Evolutionary conservation across 2,113 vertebrate genomes (phyloP), one percentile per base, ranked within the genome.

Genomic region (Menidia beryllina): DNA sequence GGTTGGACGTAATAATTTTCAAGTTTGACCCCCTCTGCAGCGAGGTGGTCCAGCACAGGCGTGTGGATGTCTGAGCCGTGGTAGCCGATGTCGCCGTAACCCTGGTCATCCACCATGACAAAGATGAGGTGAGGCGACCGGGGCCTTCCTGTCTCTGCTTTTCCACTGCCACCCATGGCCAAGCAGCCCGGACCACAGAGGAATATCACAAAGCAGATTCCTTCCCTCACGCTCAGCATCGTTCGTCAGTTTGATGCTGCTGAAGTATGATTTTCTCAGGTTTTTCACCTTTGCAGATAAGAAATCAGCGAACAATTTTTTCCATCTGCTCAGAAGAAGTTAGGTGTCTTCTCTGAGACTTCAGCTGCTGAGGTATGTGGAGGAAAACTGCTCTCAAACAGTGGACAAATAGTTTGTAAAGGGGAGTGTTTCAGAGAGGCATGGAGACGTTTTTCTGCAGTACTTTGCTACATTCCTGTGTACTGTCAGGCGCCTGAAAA

Each of bases 1-100:
- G 97, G 95, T 81, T 98, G 96, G 82, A 98, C 96, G 39, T 97
- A 98, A 73, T 98, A 98, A 69, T 98, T 99, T 89, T 99, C 97
- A 90, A 98, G 90, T 72, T 95, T 97, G 34, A 98, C 96, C 0
- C 96, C 96, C 49, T 96, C 95, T 0, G 92, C 95, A 0, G 97
- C 96, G 81, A 98, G 90, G 62, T 86, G 90, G 93, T 99, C 96
- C 87, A 99, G 76, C 0, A 93, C 94, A 0, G 96, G 94, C 0
- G 95, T 97, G 89, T 93, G 94, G 66, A 99, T 96, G 53, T 96
- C 96, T 0, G 97, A 97, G 67, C 94, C 95, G 0, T 98, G 96
- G 65, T 98, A 98, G 60, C 97, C 96, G 0, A 97, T 83, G 25
- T 98, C 96, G 1, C 95, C 94, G 41, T 94, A 99, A 20, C 97